A percentile compares a stretch with the other conserved stretches of the same genome.
Evolutionary conservation across 2,888 invertebrate genomes (phyloP).

Genomic region (Empis livida): DNA sequence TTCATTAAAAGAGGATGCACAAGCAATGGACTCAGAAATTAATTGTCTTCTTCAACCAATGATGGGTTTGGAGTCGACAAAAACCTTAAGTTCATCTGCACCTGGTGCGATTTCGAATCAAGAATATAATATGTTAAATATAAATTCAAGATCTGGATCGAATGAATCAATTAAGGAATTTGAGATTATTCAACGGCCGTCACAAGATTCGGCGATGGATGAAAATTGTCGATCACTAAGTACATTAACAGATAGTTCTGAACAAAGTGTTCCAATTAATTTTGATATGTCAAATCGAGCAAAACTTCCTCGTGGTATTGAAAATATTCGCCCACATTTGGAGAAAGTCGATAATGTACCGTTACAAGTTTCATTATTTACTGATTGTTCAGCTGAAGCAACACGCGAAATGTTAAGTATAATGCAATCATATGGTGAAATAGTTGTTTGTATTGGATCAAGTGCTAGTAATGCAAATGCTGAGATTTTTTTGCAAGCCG

Average conservation of each 20-base stretch:
- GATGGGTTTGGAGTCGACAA: slow-evolving; percentile 52
- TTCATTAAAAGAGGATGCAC: slow-evolving; percentile 16
- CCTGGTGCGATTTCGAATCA: slow-evolving; percentile 61
- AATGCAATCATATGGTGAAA: slow-evolving; percentile 92
- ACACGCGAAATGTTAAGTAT: slow-evolving; percentile 87
- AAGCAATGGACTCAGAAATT: slow-evolving; percentile 19
- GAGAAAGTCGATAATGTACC: slow-evolving; percentile 96
- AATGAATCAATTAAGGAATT: slow-evolving; percentile 15
- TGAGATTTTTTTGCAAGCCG: slow-evolving; percentile 86
- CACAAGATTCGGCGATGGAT: slow-evolving; percentile 43
- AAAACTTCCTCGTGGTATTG: slow-evolving; percentile 89
- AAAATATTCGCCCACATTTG: slow-evolving; percentile 91
- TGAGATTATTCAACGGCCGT: slow-evolving; percentile 32
- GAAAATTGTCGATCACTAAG: slow-evolving; percentile 69
- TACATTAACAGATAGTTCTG: slow-evolving; percentile 78
- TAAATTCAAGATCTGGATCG: slow-evolving; percentile 14
- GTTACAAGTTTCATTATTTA: slow-evolving; percentile 89
- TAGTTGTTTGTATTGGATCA: slow-evolving; percentile 89
- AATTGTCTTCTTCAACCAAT: slow-evolving; percentile 28
- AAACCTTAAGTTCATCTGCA: slow-evolving; percentile 69
- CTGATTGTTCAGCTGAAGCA: slow-evolving; percentile 88
- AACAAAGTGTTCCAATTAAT: slow-evolving; percentile 80
- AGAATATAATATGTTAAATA: slow-evolving; percentile 22
- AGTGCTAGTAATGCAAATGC: slow-evolving; percentile 77
- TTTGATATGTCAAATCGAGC: slow-evolving; percentile 90